Conservation (phyloP, 2,797 vertebrate genomes). For the Gymnodraco acuticeps region DNA sequence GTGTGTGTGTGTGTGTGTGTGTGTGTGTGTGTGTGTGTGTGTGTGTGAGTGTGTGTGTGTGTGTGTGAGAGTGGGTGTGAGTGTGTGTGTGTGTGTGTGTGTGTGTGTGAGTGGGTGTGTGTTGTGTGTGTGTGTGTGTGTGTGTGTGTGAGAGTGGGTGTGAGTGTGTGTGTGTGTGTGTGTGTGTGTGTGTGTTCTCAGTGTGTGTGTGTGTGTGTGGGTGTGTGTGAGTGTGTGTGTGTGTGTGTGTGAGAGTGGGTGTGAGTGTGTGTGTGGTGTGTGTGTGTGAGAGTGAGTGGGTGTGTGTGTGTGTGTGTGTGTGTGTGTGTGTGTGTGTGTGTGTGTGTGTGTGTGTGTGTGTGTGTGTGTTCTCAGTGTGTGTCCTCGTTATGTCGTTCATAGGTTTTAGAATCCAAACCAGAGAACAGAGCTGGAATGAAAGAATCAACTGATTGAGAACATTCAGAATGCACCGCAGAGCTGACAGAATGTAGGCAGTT, state of each 20-base stretch:
- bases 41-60: background rate
- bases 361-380: background rate
- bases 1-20: background rate
- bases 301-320: background rate
- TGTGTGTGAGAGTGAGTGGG: background rate
- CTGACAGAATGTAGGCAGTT: conserved; percentile 1
- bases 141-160: background rate
- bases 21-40: background rate
- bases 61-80: no score
- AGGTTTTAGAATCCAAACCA: background rate
- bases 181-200: background rate
- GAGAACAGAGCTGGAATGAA: background rate
- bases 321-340: background rate
- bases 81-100: background rate
- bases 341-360: background rate
- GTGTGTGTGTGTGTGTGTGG: conserved; percentile 2
- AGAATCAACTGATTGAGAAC: background rate
- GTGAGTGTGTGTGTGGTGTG: background rate
- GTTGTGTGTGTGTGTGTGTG: background rate
- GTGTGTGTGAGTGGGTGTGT: no score
- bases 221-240: background rate
- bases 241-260: no score
- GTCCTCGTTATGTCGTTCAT: no score
- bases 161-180: background rate
- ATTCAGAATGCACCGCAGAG: background rate